Conservation (phyloP, 2,888 invertebrate genomes). For the Lepetodrilus schrolli region DNA sequence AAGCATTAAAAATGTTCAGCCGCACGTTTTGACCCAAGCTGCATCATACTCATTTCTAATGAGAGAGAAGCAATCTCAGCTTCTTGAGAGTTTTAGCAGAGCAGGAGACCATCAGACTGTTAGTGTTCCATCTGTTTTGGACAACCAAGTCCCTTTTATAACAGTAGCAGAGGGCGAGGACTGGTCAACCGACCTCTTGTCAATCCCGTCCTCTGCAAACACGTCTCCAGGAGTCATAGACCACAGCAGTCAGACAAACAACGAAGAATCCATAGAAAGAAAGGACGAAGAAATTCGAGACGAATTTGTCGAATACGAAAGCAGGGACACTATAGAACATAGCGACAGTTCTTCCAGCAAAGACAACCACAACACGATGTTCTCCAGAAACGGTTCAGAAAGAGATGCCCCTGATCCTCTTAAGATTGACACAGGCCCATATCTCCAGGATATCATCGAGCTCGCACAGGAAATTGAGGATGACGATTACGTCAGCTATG, state of each 20-base stretch:
- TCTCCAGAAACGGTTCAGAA: too few species aligned
- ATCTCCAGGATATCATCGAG: neutral
- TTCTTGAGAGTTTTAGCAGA: too few species aligned
- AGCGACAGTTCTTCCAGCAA: neutral
- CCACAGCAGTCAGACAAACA: neutral
- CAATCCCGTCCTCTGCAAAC: neutral
- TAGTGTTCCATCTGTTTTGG: too few species aligned
- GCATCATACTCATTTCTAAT: too few species aligned
- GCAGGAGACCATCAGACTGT: too few species aligned
- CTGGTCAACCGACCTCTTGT: conserved; percentile 7
- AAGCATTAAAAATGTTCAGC: too few species aligned
- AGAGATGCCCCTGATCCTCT: neutral
- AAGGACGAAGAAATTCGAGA: neutral
- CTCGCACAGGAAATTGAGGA: neutral
- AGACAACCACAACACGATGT: too few species aligned
- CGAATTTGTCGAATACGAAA: neutral
- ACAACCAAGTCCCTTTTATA: too few species aligned
- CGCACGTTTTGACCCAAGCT: too few species aligned
- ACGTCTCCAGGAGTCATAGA: neutral
- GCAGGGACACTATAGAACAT: neutral
- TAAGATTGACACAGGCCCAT: too few species aligned
- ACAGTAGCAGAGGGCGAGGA: neutral
- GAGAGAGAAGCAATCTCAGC: too few species aligned
- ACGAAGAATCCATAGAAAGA: neutral
- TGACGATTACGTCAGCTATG: neutral